A percentile compares a stretch with the other conserved stretches of the same genome.
These are phyloP conservation scores for Sinocyclocheilus grahami DNA, from an alignment of 2,113 vertebrate species.

Conservation along the genomic window DNA sequence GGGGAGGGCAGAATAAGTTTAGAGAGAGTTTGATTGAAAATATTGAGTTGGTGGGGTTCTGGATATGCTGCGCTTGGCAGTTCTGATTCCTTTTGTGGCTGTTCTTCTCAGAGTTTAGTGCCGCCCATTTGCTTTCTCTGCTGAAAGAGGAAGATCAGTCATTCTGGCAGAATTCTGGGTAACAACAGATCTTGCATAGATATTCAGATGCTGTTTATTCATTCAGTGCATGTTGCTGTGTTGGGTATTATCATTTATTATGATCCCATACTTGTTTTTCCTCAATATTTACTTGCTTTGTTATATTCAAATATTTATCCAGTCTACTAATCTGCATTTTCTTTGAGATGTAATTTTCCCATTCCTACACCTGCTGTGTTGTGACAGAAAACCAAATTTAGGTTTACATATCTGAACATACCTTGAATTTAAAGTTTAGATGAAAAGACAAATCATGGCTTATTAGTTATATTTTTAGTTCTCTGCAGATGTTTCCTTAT, in stretches of 20 bases:
- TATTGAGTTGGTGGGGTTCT: slow-evolving; percentile 52
- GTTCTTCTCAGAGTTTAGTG: slow-evolving; percentile 26
- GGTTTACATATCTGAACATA: slow-evolving; percentile 15
- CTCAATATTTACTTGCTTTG: slow-evolving; percentile 2
- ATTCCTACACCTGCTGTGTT: slow-evolving; percentile 22
- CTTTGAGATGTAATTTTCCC: not conserved
- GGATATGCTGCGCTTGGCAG: not conserved
- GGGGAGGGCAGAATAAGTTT: slow-evolving; percentile 14
- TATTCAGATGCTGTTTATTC: not conserved
- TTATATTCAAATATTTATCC: slow-evolving; percentile 3
- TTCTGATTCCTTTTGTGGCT: not conserved
- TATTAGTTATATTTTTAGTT: slow-evolving; percentile 55
- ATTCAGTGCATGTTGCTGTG: not conserved
- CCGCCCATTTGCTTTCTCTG: slow-evolving; percentile 27
- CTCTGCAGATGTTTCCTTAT: slow-evolving; percentile 24
- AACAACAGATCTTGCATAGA: not conserved
- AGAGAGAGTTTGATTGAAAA: slow-evolving; percentile 53
- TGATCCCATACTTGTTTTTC: not conserved
- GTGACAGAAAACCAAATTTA: slow-evolving; percentile 9
- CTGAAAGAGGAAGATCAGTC: slow-evolving; percentile 33
- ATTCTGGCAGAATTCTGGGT: not conserved
- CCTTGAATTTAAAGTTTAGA: slow-evolving; percentile 2
- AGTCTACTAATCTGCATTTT: not conserved
- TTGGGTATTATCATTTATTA: not conserved
- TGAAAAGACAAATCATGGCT: not conserved